Evolutionary conservation across 2,797 vertebrate species (phyloP).

Genomic region (Eulemur coronatus): DNA sequence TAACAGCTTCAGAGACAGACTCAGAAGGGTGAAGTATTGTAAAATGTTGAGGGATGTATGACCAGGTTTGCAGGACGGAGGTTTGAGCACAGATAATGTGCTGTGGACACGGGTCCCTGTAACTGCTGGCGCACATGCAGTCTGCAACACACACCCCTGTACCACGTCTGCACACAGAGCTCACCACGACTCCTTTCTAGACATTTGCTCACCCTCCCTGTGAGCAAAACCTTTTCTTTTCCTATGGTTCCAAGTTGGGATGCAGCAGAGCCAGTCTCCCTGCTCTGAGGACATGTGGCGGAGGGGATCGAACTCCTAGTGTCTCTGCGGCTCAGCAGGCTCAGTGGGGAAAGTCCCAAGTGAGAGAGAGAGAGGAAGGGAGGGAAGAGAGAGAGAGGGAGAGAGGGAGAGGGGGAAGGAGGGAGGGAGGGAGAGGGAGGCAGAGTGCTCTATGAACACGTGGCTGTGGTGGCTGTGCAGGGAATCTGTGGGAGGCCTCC

Average conservation of each 20-base stretch:
- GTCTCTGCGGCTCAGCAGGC: background rate
- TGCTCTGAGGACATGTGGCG: background rate
- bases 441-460: fast-evolving
- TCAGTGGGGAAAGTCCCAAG: background rate
- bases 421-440: no score
- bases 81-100: background rate
- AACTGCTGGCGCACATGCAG: no score
- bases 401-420: background rate
- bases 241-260: background rate
- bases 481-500: fast-evolving
- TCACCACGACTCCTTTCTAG: no score
- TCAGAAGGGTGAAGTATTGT: background rate
- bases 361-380: fast-evolving
- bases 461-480: fast-evolving
- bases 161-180: background rate
- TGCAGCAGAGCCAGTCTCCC: background rate
- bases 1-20: background rate
- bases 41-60: fast-evolving
- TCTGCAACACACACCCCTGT: no score
- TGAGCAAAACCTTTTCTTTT: no score
- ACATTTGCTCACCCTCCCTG: no score
- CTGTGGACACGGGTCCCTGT: background rate
- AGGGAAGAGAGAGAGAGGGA: fast-evolving
- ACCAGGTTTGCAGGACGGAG: fast-evolving
- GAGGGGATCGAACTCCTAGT: background rate